A percentile compares a stretch with the other conserved stretches of the same genome.
phyloP scores from a whole-genome alignment of 2,888 invertebrate genomes.

The Barypeithes pellucidus region DNA sequence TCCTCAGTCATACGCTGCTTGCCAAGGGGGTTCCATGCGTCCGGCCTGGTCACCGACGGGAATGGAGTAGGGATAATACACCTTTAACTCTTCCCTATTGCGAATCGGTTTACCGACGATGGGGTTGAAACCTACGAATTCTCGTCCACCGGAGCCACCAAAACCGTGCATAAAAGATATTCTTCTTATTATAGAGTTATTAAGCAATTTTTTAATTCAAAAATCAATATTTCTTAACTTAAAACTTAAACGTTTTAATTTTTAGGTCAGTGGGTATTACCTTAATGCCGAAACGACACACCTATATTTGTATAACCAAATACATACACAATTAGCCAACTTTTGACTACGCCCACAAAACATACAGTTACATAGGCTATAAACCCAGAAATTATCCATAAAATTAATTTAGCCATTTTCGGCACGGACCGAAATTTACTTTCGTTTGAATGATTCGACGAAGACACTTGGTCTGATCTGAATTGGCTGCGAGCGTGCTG shows the following conservation, averaged over 20 bases:
- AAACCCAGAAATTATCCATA: constrained; percentile 10
- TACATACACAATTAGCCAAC: constrained; percentile 7
- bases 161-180: too few relatives aligned
- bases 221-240: constrained; percentile 17
- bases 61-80: too few relatives aligned
- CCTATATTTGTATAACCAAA: constrained; percentile 12
- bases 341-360: constrained; percentile 17
- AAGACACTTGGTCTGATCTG: constrained; percentile 19
- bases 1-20: too few relatives aligned
- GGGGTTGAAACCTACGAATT: too few relatives aligned
- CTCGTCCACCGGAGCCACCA: too few relatives aligned
- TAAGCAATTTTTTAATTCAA: background rate
- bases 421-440: constrained; percentile 2
- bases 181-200: too few relatives aligned
- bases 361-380: constrained; percentile 16
- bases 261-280: constrained; percentile 24
- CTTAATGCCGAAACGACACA: constrained; percentile 19
- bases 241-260: constrained; percentile 1
- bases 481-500: constrained; percentile 20
- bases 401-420: constrained; percentile 5
- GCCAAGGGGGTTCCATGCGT: too few relatives aligned
- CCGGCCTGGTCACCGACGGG: too few relatives aligned
- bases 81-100: too few relatives aligned
- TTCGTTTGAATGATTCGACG: constrained; percentile 6
- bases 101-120: too few relatives aligned